phyloP scores from a whole-genome alignment of 2,113 vertebrate species.

The Hippopotamus amphibius region DNA sequence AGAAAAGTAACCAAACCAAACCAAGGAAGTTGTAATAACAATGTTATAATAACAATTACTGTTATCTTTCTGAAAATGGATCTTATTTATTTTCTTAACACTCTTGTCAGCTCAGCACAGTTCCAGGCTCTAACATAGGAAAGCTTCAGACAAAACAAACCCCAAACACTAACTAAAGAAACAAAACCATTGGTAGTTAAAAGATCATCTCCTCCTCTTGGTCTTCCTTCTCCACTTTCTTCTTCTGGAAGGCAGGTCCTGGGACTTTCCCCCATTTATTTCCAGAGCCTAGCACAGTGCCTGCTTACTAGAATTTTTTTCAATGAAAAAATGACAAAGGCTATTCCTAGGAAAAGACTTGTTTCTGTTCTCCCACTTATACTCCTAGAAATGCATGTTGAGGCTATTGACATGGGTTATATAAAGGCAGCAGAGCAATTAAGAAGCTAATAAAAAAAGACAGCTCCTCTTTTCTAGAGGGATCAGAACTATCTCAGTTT shows the following conservation, averaged over 20 bases:
- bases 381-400: background rate
- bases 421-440: background rate
- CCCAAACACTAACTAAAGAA: background rate
- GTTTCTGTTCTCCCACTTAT: background rate
- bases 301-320: background rate
- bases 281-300: background rate
- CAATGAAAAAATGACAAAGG: background rate
- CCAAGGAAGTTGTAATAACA: background rate
- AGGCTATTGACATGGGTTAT: background rate
- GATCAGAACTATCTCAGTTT: background rate
- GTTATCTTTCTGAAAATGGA: background rate
- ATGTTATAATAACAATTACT: background rate
- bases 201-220: too few relatives aligned
- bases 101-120: background rate
- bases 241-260: background rate
- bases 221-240: background rate
- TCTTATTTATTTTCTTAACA: background rate
- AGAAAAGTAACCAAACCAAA: background rate
- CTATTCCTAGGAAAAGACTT: background rate
- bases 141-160: background rate
- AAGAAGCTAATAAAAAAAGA: background rate
- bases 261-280: background rate
- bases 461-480: background rate
- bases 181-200: background rate
- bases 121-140: background rate